Conservation (phyloP, 2,113 vertebrate genomes). For the Lota lota region DNA sequence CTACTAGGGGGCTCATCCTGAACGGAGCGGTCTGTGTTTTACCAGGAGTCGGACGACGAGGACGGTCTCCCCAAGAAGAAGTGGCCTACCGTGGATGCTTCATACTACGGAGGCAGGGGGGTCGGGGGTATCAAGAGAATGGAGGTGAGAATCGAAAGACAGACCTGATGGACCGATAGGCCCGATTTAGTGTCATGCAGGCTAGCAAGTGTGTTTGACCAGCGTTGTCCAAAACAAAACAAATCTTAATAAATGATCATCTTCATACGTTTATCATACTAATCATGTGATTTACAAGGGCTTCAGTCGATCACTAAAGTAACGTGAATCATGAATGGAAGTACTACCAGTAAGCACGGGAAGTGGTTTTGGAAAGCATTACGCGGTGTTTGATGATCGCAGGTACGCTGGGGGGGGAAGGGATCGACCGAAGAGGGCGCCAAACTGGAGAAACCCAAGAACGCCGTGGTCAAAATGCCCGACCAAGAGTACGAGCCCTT, state of each 20-base stretch:
- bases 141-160: conserved; percentile 73
- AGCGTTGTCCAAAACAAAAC: too few species aligned
- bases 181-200: too few species aligned
- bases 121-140: conserved; percentile 88
- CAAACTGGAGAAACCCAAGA: conserved; percentile 90
- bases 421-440: conserved; percentile 91
- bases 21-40: conserved; percentile 3
- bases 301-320: too few species aligned
- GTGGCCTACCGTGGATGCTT: conserved; percentile 87
- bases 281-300: background rate
- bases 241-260: background rate
- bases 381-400: background rate
- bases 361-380: background rate
- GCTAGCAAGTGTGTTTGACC: too few species aligned
- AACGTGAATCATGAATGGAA: too few species aligned
- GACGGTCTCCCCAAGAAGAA: conserved; percentile 86
- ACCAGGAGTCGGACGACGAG: conserved; percentile 84
- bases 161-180: too few species aligned
- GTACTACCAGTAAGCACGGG: too few species aligned
- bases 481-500: conserved; percentile 88
- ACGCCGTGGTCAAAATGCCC: conserved; percentile 88
- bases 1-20: too few species aligned
- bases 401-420: conserved; percentile 92
- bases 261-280: background rate
- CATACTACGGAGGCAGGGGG: conserved; percentile 85